These are phyloP conservation scores for Sarcophaga variegata DNA, from an alignment of 2,888 invertebrate species.

Conservation along the genomic window DNA sequence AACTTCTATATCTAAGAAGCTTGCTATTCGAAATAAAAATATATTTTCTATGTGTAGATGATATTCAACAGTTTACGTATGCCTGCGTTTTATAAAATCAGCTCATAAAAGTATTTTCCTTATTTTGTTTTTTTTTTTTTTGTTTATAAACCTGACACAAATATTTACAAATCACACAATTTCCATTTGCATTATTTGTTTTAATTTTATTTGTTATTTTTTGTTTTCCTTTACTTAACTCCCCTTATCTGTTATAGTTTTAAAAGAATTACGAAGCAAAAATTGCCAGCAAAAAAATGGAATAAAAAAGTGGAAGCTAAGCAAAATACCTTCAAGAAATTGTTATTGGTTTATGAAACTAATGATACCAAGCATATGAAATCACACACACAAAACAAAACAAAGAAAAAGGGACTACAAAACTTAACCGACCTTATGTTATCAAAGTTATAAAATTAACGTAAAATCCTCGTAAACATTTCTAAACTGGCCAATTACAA, in stretches of 20 bases:
- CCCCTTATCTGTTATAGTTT: not conserved
- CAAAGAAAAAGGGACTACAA: not conserved
- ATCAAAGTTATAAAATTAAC: slow-evolving; percentile 69
- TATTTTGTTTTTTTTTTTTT: not conserved
- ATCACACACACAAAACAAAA: slow-evolving; percentile 16
- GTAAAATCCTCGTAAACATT: slow-evolving; percentile 69
- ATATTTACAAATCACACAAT: slow-evolving; percentile 54
- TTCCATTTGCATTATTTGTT: slow-evolving; percentile 24
- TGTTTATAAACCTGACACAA: slow-evolving; percentile 52
- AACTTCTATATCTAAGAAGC: too few species aligned
- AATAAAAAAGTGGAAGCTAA: not conserved
- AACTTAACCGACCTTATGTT: slow-evolving; percentile 51
- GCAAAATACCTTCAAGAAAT: slow-evolving; percentile 52
- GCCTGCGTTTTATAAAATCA: not conserved
- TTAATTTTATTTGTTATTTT: not conserved
- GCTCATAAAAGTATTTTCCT: slow-evolving; percentile 1
- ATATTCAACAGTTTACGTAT: too few species aligned
- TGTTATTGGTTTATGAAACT: slow-evolving; percentile 70
- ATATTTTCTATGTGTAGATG: too few species aligned
- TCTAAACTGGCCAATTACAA: slow-evolving; percentile 58
- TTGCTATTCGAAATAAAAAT: too few species aligned
- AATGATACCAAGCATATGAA: slow-evolving; percentile 36
- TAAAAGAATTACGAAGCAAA: slow-evolving; percentile 44
- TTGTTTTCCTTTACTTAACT: not conserved
- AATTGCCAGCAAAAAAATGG: not conserved